Evolutionary conservation across 2,797 vertebrate genomes (phyloP).

Genomic region (Erithacus rubecula): DNA sequence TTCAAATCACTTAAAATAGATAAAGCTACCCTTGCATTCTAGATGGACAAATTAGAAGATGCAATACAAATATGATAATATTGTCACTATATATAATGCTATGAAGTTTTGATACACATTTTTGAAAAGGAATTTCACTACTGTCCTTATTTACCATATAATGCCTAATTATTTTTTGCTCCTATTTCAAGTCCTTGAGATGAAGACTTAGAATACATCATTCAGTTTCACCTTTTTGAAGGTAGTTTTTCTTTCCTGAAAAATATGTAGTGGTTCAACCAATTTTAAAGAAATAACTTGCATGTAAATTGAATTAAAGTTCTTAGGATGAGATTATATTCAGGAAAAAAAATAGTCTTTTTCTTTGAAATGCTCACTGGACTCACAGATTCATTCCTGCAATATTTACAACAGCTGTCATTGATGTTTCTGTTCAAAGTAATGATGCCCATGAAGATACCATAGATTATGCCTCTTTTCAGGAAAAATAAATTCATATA

Average conservation of each 20-base stretch:
- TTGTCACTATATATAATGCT: not conserved
- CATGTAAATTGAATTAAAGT: not conserved
- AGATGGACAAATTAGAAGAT: not conserved
- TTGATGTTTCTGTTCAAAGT: not conserved
- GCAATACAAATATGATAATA: not conserved
- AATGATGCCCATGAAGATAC: not conserved
- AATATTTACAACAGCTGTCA: not conserved
- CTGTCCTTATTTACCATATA: not conserved
- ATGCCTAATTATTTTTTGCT: not conserved
- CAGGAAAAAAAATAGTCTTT: not conserved
- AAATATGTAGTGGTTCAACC: not conserved
- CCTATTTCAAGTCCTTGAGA: not conserved
- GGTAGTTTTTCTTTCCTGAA: not conserved
- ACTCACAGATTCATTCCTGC: not conserved
- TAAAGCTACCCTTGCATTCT: not conserved
- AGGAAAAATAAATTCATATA: not conserved
- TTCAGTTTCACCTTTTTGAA: not conserved
- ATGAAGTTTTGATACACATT: not conserved
- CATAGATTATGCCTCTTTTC: not conserved
- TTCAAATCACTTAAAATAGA: not conserved
- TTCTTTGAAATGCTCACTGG: not conserved
- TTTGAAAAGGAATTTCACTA: not conserved
- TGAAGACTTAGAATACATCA: not conserved
- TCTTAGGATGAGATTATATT: not conserved
- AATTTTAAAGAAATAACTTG: not conserved